These are phyloP conservation scores for Apomyelois bistriatella DNA, from an alignment of 2,888 invertebrate species.

Conservation along the genomic window DNA sequence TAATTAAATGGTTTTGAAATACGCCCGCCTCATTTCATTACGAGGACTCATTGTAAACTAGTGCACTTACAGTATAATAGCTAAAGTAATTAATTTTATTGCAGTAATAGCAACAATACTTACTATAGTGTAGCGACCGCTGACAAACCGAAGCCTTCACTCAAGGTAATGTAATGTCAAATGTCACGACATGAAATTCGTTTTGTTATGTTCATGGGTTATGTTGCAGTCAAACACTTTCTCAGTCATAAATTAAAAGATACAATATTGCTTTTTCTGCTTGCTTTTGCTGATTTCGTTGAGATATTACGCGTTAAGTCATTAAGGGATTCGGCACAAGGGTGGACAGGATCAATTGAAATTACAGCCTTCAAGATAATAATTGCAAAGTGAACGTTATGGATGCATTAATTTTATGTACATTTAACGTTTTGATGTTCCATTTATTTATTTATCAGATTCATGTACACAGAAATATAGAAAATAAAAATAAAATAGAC, in stretches of 20 bases:
- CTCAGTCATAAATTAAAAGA: not conserved
- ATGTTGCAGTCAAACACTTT: not conserved
- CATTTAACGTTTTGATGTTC: too few species aligned
- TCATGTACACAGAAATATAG: too few species aligned
- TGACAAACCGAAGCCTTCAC: slow-evolving; percentile 23
- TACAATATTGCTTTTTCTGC: too few species aligned
- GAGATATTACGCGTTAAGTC: too few species aligned
- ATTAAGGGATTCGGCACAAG: too few species aligned
- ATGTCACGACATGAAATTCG: slow-evolving; percentile 33
- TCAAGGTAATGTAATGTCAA: slow-evolving; percentile 50
- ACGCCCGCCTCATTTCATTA: slow-evolving; percentile 34
- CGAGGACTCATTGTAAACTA: slow-evolving; percentile 26
- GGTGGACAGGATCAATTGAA: too few species aligned
- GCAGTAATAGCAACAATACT: slow-evolving; percentile 21
- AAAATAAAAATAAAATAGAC: too few species aligned
- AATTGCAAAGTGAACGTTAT: too few species aligned
- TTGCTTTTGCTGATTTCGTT: too few species aligned
- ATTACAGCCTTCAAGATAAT: too few species aligned
- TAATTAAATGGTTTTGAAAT: slow-evolving; percentile 37
- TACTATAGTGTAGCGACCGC: not conserved
- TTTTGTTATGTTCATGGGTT: not conserved
- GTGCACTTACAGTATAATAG: slow-evolving; percentile 28
- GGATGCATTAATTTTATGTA: too few species aligned
- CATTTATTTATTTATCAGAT: too few species aligned
- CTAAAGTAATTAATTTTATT: slow-evolving; percentile 33